Conservation (phyloP, 2,888 invertebrate species). For the Pristionchus japonicus region DNA sequence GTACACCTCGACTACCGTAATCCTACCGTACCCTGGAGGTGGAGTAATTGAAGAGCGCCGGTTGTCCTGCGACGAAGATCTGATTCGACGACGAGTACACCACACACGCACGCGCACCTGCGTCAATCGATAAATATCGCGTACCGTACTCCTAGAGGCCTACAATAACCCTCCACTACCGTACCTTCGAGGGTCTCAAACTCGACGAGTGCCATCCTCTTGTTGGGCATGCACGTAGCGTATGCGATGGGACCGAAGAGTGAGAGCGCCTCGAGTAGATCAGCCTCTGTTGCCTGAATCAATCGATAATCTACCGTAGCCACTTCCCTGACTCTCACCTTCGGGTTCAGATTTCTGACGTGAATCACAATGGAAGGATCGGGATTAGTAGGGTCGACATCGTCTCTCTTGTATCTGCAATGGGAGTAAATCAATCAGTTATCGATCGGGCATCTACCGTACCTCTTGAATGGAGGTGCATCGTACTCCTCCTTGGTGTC, state of each 20-base stretch:
- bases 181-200: constrained; percentile 67
- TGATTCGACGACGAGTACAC: constrained; percentile 64
- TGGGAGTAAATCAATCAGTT: background rate
- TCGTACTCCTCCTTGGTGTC: background rate
- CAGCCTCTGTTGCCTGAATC: constrained; percentile 76
- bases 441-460: background rate
- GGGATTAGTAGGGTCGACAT: constrained; percentile 77
- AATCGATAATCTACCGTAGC: background rate
- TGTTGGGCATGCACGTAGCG: constrained; percentile 68
- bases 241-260: constrained; percentile 77
- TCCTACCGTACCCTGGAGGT: constrained; percentile 68
- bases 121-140: background rate
- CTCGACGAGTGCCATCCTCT: constrained; percentile 73
- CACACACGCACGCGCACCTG: constrained; percentile 70
- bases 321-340: constrained; percentile 50
- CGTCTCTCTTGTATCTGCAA: constrained; percentile 60
- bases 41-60: constrained; percentile 77
- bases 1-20: too few relatives aligned
- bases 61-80: constrained; percentile 76
- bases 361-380: constrained; percentile 78
- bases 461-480: constrained; percentile 26
- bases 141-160: background rate
- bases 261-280: constrained; percentile 77
- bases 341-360: constrained; percentile 76
- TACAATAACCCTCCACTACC: background rate